These are phyloP conservation scores for Phania funesta DNA, from an alignment of 2,888 invertebrate species.

Conservation along the genomic window DNA sequence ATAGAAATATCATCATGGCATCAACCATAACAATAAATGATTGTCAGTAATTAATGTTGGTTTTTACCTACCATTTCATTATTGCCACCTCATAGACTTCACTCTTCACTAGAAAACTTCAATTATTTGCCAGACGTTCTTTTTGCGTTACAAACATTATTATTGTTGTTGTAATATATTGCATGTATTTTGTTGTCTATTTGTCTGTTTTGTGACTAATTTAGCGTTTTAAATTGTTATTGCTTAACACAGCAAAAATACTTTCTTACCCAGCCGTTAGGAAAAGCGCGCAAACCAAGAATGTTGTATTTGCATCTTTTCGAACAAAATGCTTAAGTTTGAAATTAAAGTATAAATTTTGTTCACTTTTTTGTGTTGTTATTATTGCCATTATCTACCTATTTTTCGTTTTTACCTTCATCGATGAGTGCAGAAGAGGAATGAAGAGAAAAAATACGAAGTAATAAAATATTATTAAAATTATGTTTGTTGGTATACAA, in stretches of 20 bases:
- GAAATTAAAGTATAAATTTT: slow-evolving; percentile 53
- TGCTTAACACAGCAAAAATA: slow-evolving; percentile 65
- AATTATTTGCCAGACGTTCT: slow-evolving; percentile 53
- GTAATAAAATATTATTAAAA: slow-evolving; percentile 79
- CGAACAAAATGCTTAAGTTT: slow-evolving; percentile 41
- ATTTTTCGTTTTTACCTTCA: slow-evolving; percentile 47
- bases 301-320: slow-evolving; percentile 40
- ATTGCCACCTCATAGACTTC: slow-evolving; percentile 23
- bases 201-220: slow-evolving; percentile 70
- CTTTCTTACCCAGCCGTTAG: slow-evolving; percentile 6
- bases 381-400: slow-evolving; percentile 68
- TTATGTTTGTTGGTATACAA: slow-evolving; percentile 70
- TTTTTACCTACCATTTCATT: slow-evolving; percentile 62
- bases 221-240: slow-evolving; percentile 71
- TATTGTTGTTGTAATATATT: slow-evolving; percentile 10
- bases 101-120: slow-evolving; percentile 49
- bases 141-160: slow-evolving; percentile 9
- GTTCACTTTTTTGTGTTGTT: slow-evolving; percentile 51
- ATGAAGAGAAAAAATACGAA: slow-evolving; percentile 53
- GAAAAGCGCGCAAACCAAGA: neutral
- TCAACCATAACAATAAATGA: slow-evolving; percentile 67
- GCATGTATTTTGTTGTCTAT: slow-evolving; percentile 54
- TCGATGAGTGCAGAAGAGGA: neutral
- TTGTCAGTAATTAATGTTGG: slow-evolving; percentile 70
- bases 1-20: neutral